A percentile compares a stretch with the other conserved stretches of the same genome.
Evolutionary conservation across 2,113 vertebrate genomes (phyloP).

Genomic region (Heterochromis multidens): DNA sequence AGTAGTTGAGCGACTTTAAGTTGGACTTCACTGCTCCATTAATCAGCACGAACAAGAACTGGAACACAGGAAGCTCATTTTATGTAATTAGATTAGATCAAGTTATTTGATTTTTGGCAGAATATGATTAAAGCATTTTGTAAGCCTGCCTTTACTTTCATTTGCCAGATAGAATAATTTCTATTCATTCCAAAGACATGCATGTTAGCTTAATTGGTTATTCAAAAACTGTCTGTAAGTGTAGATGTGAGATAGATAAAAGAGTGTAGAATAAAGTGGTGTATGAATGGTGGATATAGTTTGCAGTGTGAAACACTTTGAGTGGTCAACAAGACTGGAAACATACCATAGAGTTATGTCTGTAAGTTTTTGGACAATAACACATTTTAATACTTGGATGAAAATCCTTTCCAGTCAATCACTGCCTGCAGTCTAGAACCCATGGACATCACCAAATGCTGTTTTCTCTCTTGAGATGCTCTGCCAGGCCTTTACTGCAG

Average conservation of each 20-base stretch:
- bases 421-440: no score
- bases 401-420: no score
- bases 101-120: background rate
- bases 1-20: slow-evolving; percentile 76
- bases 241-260: background rate
- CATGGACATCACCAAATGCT: no score
- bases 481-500: no score
- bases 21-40: slow-evolving; percentile 79
- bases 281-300: background rate
- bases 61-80: slow-evolving; percentile 16
- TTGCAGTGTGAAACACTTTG: background rate
- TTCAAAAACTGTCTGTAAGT: background rate
- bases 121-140: background rate
- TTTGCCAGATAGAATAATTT: background rate
- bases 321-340: background rate
- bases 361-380: no score
- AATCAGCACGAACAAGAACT: slow-evolving; percentile 90
- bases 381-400: no score
- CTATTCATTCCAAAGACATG: background rate
- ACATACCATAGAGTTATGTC: background rate
- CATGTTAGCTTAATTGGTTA: background rate
- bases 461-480: no score
- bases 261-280: background rate
- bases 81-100: background rate
- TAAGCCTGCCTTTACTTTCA: background rate